phyloP scores from a whole-genome alignment of 2,888 invertebrate genomes.

The Drosophila bunnanda region DNA sequence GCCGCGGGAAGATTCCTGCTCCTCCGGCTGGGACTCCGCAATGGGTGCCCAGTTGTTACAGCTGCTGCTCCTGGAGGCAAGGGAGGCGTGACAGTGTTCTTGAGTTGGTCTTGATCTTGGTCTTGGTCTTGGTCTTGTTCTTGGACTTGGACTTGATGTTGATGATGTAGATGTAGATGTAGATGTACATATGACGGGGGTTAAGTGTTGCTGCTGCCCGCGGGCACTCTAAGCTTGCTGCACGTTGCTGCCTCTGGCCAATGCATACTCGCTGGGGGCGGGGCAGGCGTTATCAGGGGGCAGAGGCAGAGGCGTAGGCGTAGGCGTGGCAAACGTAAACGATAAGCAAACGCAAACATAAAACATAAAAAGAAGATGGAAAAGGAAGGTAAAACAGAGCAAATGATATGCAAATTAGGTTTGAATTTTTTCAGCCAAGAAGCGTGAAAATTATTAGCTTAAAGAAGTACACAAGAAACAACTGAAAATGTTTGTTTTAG shows the following conservation, averaged over 20 bases:
- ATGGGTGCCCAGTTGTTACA: conserved; percentile 29
- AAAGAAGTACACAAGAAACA: conserved; percentile 17
- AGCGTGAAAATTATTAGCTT: conserved; percentile 34
- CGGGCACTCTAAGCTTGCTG: conserved; percentile 37
- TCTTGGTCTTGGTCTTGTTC: background rate
- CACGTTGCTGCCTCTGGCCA: conserved; percentile 34
- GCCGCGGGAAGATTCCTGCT: conserved; percentile 51
- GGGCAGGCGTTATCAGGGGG: conserved; percentile 6
- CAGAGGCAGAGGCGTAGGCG: conserved; percentile 15
- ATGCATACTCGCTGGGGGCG: conserved; percentile 40
- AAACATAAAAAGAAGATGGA: conserved; percentile 8
- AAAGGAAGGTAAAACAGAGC: conserved; percentile 19
- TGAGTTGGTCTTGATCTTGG: conserved; percentile 10
- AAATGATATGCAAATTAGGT: conserved; percentile 34
- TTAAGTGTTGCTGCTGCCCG: conserved; percentile 30
- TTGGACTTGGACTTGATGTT: conserved; percentile 31
- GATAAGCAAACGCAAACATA: conserved; percentile 26
- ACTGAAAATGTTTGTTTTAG: conserved; percentile 37
- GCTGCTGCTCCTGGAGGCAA: conserved; percentile 39
- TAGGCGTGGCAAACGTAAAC: conserved; percentile 32
- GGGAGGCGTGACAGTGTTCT: conserved; percentile 21
- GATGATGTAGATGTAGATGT: conserved; percentile 11
- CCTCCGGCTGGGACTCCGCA: conserved; percentile 37
- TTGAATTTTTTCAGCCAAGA: conserved; percentile 24
- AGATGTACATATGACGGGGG: conserved; percentile 29